Evolutionary conservation across 1,140 invertebrate species (phyloP), one percentile per base, ranked within the genome.

Genomic region (Procambarus virginalis): DNA sequence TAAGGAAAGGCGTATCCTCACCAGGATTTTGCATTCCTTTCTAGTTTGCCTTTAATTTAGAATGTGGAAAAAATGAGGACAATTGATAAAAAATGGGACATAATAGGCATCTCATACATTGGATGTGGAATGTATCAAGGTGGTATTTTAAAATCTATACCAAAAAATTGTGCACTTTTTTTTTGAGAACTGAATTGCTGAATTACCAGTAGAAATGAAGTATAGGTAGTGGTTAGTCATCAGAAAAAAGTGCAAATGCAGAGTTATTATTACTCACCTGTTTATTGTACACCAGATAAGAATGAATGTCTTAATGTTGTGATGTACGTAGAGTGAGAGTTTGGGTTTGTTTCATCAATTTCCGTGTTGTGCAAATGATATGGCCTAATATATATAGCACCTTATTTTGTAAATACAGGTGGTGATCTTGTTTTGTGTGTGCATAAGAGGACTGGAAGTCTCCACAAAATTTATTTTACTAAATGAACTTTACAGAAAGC

Each of bases 371-470:
- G 68, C 68, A 73, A 73, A 34, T 20, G n/a, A 73, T 22, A 73
- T 73, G 68, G 68, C 22, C 68, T 73, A 73, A 73, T 55, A 12
- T 20, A 68, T 68, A 20, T 20, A 73, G n/a, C 22, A 73, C 14
- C 22, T 73, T 73, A 22, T 73, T 73, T 73, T 73, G 22, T 73
- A 73, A 73, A 73, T 73, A 34, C 68, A 73, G 68, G 68, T 34
- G n/a, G 20, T 73, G 68, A 4, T 73, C 22, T 34, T 73, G 10
- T 73, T 34, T 73, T 14, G 34, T 73, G 8, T 34, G 5, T 73
- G 68, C 8, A 34, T 73, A 73, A 34, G 4, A 17, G n/a, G 68
- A 22, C n/a, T 73, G 68, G 68, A 34, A 73, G 68, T 73, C 4
- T 73, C 34, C 5, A 73, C 22, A 22, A 73, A 73, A 73, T 73